Percentiles rank a stretch among this genome's conserved stretches.
These are phyloP conservation scores for Holothuria leucospilota DNA, from an alignment of 53 echinoderm and acorn worm species.

Conservation along the genomic window DNA sequence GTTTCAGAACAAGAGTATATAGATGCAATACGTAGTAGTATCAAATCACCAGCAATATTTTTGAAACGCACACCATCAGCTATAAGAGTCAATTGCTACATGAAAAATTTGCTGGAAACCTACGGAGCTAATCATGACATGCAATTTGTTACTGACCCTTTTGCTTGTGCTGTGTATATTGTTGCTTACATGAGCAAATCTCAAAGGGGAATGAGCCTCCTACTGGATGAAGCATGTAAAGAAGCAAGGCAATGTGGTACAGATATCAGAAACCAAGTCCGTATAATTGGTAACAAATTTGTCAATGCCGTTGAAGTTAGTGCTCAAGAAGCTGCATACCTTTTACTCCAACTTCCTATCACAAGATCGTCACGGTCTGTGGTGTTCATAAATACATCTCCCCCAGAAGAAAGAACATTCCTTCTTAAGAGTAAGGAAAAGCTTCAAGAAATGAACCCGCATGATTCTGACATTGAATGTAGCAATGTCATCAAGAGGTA, in stretches of 20 bases:
- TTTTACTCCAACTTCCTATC: conserved; percentile 48
- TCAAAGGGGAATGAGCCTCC: conserved; percentile 40
- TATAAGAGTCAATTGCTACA: conserved; percentile 6
- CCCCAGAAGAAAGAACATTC: conserved; percentile 8
- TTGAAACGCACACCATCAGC: neutral
- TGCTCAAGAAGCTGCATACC: conserved; percentile 54
- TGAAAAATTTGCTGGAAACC: too few species aligned
- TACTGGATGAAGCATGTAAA: conserved; percentile 44
- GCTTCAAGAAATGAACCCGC: conserved; percentile 41
- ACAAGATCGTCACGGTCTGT: conserved; percentile 21
- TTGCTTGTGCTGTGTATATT: too few species aligned
- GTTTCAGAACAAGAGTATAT: conserved; percentile 3
- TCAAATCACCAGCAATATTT: neutral
- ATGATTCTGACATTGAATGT: conserved; percentile 41
- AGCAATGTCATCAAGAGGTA: conserved; percentile 32
- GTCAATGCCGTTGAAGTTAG: conserved; percentile 42
- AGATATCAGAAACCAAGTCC: conserved; percentile 19
- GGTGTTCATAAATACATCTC: conserved; percentile 44
- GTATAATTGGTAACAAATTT: conserved; percentile 41
- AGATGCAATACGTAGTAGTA: neutral
- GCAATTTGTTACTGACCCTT: too few species aligned
- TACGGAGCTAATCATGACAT: too few species aligned
- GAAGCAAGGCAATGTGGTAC: conserved; percentile 22
- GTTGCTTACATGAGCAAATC: too few species aligned
- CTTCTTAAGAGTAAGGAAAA: conserved; percentile 39